Evolutionary conservation across 2,888 invertebrate genomes (phyloP).

Genomic region (Eristalis arbustorum): DNA sequence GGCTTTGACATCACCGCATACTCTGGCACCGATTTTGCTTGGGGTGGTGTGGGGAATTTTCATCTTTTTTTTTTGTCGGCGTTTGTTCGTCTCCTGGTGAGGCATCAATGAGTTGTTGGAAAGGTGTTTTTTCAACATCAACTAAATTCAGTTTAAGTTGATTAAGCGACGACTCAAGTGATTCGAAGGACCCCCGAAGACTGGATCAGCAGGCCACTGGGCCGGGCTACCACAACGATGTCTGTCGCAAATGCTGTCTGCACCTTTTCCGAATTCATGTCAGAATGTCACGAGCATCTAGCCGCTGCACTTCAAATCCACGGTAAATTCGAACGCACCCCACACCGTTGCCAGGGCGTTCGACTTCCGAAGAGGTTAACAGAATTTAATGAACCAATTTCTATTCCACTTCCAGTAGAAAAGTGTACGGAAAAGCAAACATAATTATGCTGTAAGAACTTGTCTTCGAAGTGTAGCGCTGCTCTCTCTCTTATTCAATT

Average conservation of each 20-base stretch:
- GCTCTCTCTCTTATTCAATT: slow-evolving; percentile 40
- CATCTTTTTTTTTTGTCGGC: neutral
- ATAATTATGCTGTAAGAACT: slow-evolving; percentile 64
- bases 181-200: too few species aligned
- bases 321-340: neutral
- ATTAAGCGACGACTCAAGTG: neutral
- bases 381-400: slow-evolving; percentile 67
- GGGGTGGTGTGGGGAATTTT: neutral
- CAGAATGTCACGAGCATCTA: neutral
- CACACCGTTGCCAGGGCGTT: neutral
- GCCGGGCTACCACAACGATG: neutral
- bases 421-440: slow-evolving; percentile 60
- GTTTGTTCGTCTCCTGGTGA: neutral
- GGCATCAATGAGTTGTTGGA: neutral
- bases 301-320: neutral
- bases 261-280: neutral
- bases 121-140: too few species aligned
- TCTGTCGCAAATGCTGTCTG: too few species aligned
- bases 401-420: slow-evolving; percentile 64
- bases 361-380: slow-evolving; percentile 22
- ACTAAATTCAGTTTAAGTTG: neutral
- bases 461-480: slow-evolving; percentile 41
- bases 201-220: neutral
- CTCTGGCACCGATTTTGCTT: too few species aligned
- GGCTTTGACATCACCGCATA: slow-evolving; percentile 17